Evolutionary conservation across 1,140 invertebrate genomes (phyloP).

Genomic region (Stegodyphus dumicola): DNA sequence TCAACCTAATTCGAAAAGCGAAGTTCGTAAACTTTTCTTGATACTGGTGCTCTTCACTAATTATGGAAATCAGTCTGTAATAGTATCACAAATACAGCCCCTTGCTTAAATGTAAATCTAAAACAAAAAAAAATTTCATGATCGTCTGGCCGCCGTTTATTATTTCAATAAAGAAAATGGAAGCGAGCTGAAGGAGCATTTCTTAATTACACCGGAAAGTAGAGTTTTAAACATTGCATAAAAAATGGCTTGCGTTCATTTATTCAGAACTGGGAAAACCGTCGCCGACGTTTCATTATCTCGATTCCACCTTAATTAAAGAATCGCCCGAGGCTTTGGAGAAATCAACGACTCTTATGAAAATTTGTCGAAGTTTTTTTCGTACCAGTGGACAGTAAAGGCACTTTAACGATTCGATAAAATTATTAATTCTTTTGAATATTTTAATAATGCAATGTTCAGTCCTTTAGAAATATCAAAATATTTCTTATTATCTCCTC

Average conservation of each 20-base stretch:
- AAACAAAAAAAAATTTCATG: too few species aligned
- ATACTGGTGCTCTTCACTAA: too few species aligned
- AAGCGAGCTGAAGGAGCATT: neutral
- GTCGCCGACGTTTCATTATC: constrained; percentile 29
- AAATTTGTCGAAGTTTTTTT: neutral
- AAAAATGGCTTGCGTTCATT: constrained; percentile 31
- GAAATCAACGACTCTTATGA: constrained; percentile 2
- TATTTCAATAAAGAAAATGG: too few species aligned
- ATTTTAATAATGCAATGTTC: constrained; percentile 1
- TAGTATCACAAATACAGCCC: too few species aligned
- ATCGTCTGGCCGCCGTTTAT: too few species aligned
- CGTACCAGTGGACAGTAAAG: neutral
- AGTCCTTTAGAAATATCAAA: neutral
- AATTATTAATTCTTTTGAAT: constrained; percentile 1
- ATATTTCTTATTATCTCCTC: too few species aligned
- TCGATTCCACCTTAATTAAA: constrained; percentile 32
- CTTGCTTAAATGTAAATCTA: too few species aligned
- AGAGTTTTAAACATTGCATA: constrained; percentile 11
- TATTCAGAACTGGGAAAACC: constrained; percentile 11
- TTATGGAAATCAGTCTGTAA: too few species aligned
- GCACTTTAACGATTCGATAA: neutral
- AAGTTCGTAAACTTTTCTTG: too few species aligned
- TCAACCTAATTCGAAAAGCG: too few species aligned
- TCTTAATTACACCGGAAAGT: constrained; percentile 39
- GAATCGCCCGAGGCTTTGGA: constrained; percentile 16